Evolutionary conservation across 2,113 vertebrate genomes (phyloP), one percentile per base, ranked within the genome.

Genomic region (Eclectus roratus): DNA sequence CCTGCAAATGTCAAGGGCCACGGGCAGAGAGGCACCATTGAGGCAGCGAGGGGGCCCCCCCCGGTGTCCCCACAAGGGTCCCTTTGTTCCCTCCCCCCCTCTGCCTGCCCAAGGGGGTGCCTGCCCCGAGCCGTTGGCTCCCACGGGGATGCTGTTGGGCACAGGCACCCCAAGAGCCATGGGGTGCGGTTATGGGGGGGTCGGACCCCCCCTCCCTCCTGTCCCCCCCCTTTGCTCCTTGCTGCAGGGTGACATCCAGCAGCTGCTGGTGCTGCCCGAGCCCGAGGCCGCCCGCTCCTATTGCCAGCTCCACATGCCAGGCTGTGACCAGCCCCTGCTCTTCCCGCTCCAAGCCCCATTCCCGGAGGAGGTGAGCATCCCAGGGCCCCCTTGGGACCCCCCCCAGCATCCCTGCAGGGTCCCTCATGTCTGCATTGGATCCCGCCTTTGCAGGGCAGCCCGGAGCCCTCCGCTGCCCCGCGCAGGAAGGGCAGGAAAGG

Each of bases 221-320:
- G 16, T 43, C 37, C 10, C 29, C 44, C 44, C 27, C 8, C n/a
- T 33, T 11, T 33, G 37, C 23, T 61, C 52, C 52, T 19, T 20
- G 39, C 46, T 18, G 2, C 96, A 99, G 99, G 99, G 99, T 39
- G 98, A 99, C 10, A 97, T 99, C 94, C 99, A 99, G 94, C 98
- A 99, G 90, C 97, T 99, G 64, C 95, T 99, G 90, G 93, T 99
- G 18, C 94, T 96, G 50, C 91, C 98, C 1, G 98, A 99, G 37
- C 97, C 99, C 4, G 89, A 95, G 56, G 98, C 98, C 2, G 99
- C 99, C 56, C 97, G 96, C 66, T 97, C 93, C 55, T 99, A 99
- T 91, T 99, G 99, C 70, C 92, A 96, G 21, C 89, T 88, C 83
- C 98, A 98, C 97, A 99, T 99, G 94, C 99, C 98, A 2, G 97